Percentiles rank a stretch among this genome's conserved stretches.
These are phyloP conservation scores for Syrphus vitripennis DNA, from an alignment of 2,888 invertebrate species.

Conservation along the genomic window DNA sequence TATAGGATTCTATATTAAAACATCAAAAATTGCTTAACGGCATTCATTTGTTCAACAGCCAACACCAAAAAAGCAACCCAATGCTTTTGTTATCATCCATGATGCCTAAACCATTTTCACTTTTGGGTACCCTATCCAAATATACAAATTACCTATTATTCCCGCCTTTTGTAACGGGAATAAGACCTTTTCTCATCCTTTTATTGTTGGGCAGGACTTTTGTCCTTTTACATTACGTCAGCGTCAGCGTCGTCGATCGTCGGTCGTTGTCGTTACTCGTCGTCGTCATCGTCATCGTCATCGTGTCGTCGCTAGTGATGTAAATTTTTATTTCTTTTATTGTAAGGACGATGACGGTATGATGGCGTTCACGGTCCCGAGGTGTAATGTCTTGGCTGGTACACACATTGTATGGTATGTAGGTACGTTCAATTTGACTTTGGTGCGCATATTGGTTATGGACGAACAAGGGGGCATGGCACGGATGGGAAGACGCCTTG, in stretches of 20 bases:
- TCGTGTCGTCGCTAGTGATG: background rate
- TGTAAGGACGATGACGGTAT: conserved; percentile 8
- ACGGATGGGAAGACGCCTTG: conserved; percentile 12
- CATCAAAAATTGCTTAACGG: conserved; percentile 35
- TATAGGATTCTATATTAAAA: conserved; percentile 15
- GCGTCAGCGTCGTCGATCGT: no score
- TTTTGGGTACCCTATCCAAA: conserved; percentile 26
- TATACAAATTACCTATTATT: conserved; percentile 12
- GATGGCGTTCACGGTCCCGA: conserved; percentile 21
- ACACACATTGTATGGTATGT: background rate
- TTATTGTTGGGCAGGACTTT: conserved; percentile 6
- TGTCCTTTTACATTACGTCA: conserved; percentile 5
- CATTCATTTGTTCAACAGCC: background rate
- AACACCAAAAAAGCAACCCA: background rate
- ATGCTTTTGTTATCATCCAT: background rate
- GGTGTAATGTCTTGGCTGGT: conserved; percentile 25
- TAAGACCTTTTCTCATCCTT: background rate
- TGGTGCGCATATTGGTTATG: conserved; percentile 5
- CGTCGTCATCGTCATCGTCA: no score
- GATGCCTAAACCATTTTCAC: background rate
- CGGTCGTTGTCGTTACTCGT: background rate
- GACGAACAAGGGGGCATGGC: background rate
- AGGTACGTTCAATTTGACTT: conserved; percentile 41
- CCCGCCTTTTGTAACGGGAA: background rate
- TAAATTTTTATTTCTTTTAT: conserved; percentile 45